Conservation (phyloP, 1,140 invertebrate species). For the Drosophila mauritiana region DNA sequence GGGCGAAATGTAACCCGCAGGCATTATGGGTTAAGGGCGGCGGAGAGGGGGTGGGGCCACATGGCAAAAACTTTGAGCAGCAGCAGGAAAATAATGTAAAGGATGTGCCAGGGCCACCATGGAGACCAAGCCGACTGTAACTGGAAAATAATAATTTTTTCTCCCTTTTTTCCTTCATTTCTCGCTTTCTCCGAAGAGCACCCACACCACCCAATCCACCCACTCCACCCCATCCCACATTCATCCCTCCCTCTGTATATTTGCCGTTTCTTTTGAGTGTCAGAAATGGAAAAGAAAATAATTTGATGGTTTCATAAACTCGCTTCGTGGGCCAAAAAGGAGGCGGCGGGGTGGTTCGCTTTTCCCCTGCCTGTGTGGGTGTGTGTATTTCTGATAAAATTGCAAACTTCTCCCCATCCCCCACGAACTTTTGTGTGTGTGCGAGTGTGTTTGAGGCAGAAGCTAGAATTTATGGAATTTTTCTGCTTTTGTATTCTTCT, state of each 20-base stretch:
- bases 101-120: conserved; percentile 76
- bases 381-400: conserved; percentile 72
- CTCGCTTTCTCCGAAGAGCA: conserved; percentile 20
- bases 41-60: conserved; percentile 16
- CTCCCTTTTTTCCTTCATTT: conserved; percentile 47
- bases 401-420: conserved; percentile 66
- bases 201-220: not conserved
- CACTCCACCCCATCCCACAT: conserved; percentile 2
- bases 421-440: not conserved
- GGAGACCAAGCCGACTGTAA: conserved; percentile 72
- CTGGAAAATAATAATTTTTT: conserved; percentile 83
- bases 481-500: conserved; percentile 46
- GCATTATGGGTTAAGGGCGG: conserved; percentile 50
- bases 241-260: conserved; percentile 43
- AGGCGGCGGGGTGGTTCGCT: conserved; percentile 15
- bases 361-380: conserved; percentile 16
- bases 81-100: conserved; percentile 75
- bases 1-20: conserved; percentile 74
- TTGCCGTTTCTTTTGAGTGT: conserved; percentile 83
- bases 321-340: conserved; percentile 37
- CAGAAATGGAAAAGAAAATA: conserved; percentile 84
- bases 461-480: conserved; percentile 77
- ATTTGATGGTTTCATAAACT: conserved; percentile 84
- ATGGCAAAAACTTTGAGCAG: conserved; percentile 70
- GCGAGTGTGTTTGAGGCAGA: conserved; percentile 47